Evolutionary conservation across 2,888 invertebrate species (phyloP), one percentile per base, ranked within the genome.

Genomic region (Epicampocera succincta): DNA sequence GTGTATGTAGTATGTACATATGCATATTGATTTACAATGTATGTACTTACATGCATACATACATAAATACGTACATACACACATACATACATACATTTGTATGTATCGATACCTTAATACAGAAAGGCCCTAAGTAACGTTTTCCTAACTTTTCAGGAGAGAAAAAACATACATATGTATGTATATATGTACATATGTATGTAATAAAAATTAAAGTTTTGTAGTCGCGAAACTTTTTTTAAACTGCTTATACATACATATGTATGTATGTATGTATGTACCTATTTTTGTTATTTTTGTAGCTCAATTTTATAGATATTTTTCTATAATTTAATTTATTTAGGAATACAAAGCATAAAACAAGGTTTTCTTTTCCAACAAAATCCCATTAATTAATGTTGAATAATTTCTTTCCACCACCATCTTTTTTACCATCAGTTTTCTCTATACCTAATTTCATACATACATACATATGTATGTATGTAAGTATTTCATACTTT

Each of bases 301-400:
- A 17, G 5, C 15, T 13, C 15, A n/a, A n/a, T n/a, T n/a, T n/a
- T n/a, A 54, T 25, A 25, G 25, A 5, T 25, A 25, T 25, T 25
- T 25, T 25, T 25, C 5, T 5, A 2, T 25, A 25, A 5, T 25
- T 25, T 3, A 25, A 25, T 25, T 25, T 25, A 25, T 25, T 25
- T 25, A 25, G 25, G 25, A 25, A 25, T 5, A 25, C 2, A 25
- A 25, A 25, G 25, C 5, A 5, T 25, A 54, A 25, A 25, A 52
- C 25, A 48, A 1, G 12, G 5, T 74, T 74, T 74, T 66, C 42
- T 56, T 50, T 54, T 54, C 21, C 17, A 60, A 68, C 21, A 71
- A 79, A 68, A 79, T 66, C 52, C 46, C 79, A 79, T 73, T 73
- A 73, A 73, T 73, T 79, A 79, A 66, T 60, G 66, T 54, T 79